Percentiles rank a stretch among this genome's conserved stretches.
These are phyloP conservation scores for Trachelus stipa DNA, from an alignment of 2,888 invertebrate genomes.

Conservation along the genomic window DNA sequence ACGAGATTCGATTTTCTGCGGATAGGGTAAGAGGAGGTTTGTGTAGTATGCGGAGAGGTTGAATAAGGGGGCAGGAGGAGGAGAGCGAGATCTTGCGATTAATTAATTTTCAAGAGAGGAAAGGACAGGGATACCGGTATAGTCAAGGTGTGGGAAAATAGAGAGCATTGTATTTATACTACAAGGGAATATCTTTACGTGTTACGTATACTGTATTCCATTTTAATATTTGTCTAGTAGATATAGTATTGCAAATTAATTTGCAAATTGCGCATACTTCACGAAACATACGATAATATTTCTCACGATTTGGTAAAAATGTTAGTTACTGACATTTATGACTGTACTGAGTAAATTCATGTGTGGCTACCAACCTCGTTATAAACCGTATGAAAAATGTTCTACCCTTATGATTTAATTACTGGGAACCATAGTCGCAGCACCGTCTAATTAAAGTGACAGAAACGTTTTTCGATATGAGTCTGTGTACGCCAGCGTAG, in stretches of 20 bases:
- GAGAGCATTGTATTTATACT: not conserved
- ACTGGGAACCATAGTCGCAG: not conserved
- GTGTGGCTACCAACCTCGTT: too few relatives aligned
- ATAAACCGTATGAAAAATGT: too few relatives aligned
- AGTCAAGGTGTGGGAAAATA: not conserved
- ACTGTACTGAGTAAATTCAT: too few relatives aligned
- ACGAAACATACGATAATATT: not conserved
- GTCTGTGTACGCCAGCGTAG: not conserved
- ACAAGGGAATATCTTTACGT: not conserved
- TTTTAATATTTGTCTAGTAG: not conserved
- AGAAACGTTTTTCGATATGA: not conserved
- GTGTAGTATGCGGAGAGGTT: not conserved
- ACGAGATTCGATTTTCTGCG: not conserved
- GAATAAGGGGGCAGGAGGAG: not conserved
- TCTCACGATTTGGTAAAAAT: not conserved
- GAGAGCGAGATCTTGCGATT: not conserved
- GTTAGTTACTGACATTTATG: not conserved
- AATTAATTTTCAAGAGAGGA: not conserved
- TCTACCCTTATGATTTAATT: not conserved
- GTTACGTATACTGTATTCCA: not conserved
- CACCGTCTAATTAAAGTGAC: not conserved
- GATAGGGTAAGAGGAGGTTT: not conserved
- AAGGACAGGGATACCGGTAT: not conserved
- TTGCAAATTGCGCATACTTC: not conserved
- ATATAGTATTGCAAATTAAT: not conserved